phyloP scores from a whole-genome alignment of 2,888 invertebrate species.

The Chalcosyrphus nemorum region DNA sequence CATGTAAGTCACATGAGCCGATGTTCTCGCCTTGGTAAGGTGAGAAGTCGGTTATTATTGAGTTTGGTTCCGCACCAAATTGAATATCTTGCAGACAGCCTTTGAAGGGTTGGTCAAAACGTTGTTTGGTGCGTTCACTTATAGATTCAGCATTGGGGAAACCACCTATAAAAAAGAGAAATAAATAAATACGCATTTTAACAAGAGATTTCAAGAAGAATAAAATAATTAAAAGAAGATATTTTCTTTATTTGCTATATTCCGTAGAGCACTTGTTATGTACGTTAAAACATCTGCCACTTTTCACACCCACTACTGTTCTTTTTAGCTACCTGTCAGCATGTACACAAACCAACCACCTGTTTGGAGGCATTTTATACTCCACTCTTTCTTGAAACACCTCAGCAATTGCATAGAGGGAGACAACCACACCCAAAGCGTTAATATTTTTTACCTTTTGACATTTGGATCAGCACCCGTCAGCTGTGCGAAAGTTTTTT shows the following conservation, averaged over 20 bases:
- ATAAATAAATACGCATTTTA: neutral
- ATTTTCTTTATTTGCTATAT: too few species aligned
- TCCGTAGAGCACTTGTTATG: too few species aligned
- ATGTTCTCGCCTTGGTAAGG: slow-evolving; percentile 84
- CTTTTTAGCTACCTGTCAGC: slow-evolving; percentile 3
- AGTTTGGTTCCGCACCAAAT: slow-evolving; percentile 81
- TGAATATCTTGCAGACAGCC: slow-evolving; percentile 85
- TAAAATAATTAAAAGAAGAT: neutral
- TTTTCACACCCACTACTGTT: neutral
- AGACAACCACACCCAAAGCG: neutral
- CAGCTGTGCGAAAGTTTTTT: slow-evolving; percentile 66
- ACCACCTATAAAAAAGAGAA: slow-evolving; percentile 82
- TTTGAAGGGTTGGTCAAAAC: slow-evolving; percentile 84
- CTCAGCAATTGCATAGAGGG: neutral
- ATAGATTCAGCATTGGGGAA: slow-evolving; percentile 82
- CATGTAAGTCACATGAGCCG: slow-evolving; percentile 83
- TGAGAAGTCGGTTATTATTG: slow-evolving; percentile 83
- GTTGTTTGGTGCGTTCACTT: slow-evolving; percentile 82
- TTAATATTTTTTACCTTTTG: slow-evolving; percentile 31
- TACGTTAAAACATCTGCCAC: too few species aligned
- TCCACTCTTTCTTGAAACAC: slow-evolving; percentile 1
- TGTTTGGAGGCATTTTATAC: neutral
- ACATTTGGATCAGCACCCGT: slow-evolving; percentile 46
- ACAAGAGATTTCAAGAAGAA: too few species aligned
- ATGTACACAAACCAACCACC: slow-evolving; percentile 49